Evolutionary conservation across 2,113 vertebrate species (phyloP).

Genomic region (Dasypus novemcinctus): DNA sequence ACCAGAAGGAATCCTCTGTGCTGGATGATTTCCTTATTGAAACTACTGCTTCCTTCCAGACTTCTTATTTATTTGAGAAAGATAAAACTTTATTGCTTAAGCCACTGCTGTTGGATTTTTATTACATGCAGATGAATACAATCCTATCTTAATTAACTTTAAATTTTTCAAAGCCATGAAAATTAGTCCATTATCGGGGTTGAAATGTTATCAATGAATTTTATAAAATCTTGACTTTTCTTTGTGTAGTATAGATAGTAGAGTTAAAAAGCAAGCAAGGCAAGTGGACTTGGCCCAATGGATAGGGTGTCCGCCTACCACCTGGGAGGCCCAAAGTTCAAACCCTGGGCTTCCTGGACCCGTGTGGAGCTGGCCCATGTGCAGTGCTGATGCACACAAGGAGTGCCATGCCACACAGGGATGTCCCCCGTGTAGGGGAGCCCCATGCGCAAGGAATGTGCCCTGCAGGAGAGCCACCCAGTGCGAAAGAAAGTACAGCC

Average conservation of each 20-base stretch:
- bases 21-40: background rate
- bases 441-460: no score
- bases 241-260: background rate
- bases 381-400: no score
- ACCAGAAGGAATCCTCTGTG: background rate
- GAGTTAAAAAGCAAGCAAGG: background rate
- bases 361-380: no score
- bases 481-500: no score
- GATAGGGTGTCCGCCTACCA: no score
- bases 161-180: background rate
- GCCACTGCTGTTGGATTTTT: background rate
- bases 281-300: no score
- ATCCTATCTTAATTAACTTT: background rate
- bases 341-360: no score
- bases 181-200: background rate
- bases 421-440: no score
- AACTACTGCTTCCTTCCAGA: background rate
- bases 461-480: no score
- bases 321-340: no score
- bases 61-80: conserved; percentile 28
- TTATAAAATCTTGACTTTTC: background rate
- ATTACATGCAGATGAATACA: background rate
- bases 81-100: background rate
- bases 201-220: background rate
- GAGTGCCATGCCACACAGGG: no score